Evolutionary conservation across 2,113 vertebrate genomes (phyloP), one percentile per base, ranked within the genome.

Genomic region (Bostrychus sinensis): DNA sequence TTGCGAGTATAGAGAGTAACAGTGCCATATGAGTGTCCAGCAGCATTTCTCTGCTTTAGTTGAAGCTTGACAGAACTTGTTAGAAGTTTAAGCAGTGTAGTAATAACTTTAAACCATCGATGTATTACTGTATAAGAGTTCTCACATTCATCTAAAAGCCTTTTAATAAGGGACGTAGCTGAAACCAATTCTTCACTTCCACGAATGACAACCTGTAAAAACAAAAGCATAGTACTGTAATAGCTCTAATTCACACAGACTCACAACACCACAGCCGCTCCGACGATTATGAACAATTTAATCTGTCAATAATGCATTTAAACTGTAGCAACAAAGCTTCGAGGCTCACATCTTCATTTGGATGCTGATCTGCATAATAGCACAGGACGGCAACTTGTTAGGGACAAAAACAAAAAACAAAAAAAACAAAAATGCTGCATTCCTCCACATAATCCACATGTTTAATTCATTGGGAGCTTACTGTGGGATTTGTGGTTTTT

Each of bases 401-500:
- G 19, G 74, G 20, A 77, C 51, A 69, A 62, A 76, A 55, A 76
- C 17, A 20, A 45, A 56, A 72, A 14, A n/a, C n/a, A n/a, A n/a
- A n/a, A n/a, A n/a, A n/a, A n/a, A n/a, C n/a, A n/a, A n/a, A n/a
- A n/a, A n/a, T n/a, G n/a, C n/a, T n/a, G n/a, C 36, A 56, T 34
- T 39, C 54, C 74, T 57, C 64, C 23, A 70, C 72, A 62, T 71
- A 81, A 75, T 77, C 58, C 46, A 39, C 63, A 75, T 82, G 56
- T 81, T 81, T 88, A 72, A 82, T 75, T 81, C 72, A 84, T 71
- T 1, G 6, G 3, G 19, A 53, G 62, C 72, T 78, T 65, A 59
- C 55, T 57, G 54, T 9, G 32, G 72, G 70, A 77, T 67, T 70
- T 76, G 72, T 58, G 46, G 30, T 67, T 76, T 62, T 66, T 77